Evolutionary conservation across 1,140 invertebrate genomes (phyloP).

Genomic region (Hormaphis cornu): DNA sequence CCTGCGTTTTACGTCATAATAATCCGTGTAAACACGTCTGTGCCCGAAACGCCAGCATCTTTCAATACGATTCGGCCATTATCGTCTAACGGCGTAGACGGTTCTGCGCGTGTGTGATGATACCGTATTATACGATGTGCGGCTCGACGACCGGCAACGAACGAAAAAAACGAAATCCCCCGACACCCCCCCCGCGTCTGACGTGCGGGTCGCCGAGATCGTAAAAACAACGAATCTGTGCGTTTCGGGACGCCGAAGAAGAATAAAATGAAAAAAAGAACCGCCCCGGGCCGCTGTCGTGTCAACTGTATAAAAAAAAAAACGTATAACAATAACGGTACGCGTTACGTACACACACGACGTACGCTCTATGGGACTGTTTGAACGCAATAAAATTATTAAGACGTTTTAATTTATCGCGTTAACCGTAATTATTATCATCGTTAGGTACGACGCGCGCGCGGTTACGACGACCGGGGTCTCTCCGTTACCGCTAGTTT

Average conservation of each 20-base stretch:
- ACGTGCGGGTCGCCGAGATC: too few species aligned
- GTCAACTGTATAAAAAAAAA: background rate
- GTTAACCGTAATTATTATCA: too few species aligned
- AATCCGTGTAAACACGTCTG: conserved; percentile 14
- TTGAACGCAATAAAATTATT: background rate
- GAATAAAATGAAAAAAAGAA: background rate
- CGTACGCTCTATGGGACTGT: background rate
- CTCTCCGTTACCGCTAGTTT: background rate
- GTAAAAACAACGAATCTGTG: conserved; percentile 9
- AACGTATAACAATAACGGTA: background rate
- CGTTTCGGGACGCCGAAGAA: background rate
- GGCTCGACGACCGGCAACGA: too few species aligned
- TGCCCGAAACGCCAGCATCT: background rate
- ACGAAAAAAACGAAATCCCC: too few species aligned
- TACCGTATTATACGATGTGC: too few species aligned
- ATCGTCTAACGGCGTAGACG: too few species aligned
- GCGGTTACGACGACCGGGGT: background rate
- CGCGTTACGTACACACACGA: background rate
- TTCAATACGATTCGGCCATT: conserved; percentile 3
- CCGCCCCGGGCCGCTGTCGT: background rate
- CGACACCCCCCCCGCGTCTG: too few species aligned
- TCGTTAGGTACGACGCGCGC: background rate
- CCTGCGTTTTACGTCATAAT: background rate
- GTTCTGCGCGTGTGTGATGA: too few species aligned
- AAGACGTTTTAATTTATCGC: background rate